These are phyloP conservation scores for Diorhabda elongata DNA, from an alignment of 1,140 invertebrate species.

Conservation along the genomic window DNA sequence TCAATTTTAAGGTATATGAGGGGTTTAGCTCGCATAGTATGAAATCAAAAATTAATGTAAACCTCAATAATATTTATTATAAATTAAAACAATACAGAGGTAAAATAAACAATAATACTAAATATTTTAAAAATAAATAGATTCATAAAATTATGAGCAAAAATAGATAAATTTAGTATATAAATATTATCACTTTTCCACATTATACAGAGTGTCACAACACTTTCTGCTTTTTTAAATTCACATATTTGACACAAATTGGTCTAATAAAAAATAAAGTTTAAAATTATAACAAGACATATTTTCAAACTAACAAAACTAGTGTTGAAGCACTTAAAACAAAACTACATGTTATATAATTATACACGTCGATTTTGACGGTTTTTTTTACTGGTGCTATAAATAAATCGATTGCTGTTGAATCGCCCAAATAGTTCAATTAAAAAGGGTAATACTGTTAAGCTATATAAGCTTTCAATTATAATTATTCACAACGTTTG, in stretches of 20 bases:
- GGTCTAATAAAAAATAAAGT: neutral
- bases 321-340: neutral
- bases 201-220: constrained; percentile 6
- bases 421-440: too few species aligned
- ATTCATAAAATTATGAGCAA: constrained; percentile 20
- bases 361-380: neutral
- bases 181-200: constrained; percentile 21
- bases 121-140: constrained; percentile 20
- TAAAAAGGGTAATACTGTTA: too few species aligned
- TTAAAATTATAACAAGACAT: neutral
- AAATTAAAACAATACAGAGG: constrained; percentile 19
- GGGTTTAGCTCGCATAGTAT: too few species aligned
- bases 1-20: too few species aligned
- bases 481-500: too few species aligned
- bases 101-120: constrained; percentile 17
- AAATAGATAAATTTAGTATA: constrained; percentile 22
- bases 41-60: neutral
- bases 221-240: constrained; percentile 6
- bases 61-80: constrained; percentile 6
- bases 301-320: neutral
- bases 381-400: neutral
- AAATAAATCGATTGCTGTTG: neutral
- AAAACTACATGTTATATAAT: neutral
- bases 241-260: neutral
- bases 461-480: too few species aligned